Conservation (phyloP, 2,113 vertebrate species). For the Bubo scandiacus region DNA sequence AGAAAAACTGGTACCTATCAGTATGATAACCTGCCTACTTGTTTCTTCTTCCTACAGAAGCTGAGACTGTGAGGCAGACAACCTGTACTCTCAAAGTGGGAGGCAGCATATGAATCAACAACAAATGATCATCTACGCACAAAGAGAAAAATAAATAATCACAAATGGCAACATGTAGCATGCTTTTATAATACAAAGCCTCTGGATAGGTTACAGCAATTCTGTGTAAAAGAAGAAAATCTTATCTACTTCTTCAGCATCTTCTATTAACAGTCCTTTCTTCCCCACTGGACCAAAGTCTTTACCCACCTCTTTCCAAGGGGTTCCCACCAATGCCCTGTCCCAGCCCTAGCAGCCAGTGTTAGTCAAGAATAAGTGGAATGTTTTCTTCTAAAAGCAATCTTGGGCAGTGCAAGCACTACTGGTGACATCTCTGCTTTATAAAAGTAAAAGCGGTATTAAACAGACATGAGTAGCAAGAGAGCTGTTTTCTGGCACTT, state of each 20-base stretch:
- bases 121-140: background rate
- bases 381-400: background rate
- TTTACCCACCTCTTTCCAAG: background rate
- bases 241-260: background rate
- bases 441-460: background rate
- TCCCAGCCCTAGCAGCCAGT: background rate
- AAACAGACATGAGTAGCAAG: background rate
- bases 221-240: background rate
- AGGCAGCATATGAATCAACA: background rate
- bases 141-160: background rate
- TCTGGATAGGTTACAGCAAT: background rate
- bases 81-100: background rate
- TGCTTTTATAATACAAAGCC: background rate
- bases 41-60: background rate
- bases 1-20: background rate
- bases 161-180: background rate
- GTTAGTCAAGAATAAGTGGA: background rate
- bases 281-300: background rate
- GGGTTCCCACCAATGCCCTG: rapidly evolving
- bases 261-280: background rate
- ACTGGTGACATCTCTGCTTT: background rate
- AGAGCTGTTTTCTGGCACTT: background rate
- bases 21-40: background rate
- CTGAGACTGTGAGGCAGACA: background rate
- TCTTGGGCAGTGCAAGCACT: background rate